Conservation (phyloP, 2,888 invertebrate genomes). For the Pediacus dermestoides region DNA sequence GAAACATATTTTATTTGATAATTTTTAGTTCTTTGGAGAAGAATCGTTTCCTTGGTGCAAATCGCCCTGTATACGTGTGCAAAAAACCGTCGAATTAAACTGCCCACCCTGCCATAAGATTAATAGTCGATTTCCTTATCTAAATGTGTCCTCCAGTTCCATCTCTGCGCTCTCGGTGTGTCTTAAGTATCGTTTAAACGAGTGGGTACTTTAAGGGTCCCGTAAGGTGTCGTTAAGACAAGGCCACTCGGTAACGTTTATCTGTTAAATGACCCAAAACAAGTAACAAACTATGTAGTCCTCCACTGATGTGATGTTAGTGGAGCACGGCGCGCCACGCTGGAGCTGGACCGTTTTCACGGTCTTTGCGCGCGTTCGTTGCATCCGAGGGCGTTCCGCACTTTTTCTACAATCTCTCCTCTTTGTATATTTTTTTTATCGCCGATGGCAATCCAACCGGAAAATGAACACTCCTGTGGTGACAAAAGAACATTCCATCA, state of each 20-base stretch:
- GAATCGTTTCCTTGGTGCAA: too few species aligned
- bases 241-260: constrained; percentile 49
- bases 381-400: too few species aligned
- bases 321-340: neutral
- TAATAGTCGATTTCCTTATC: neutral
- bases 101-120: too few species aligned
- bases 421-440: constrained; percentile 45
- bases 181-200: constrained; percentile 28
- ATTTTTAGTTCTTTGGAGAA: too few species aligned
- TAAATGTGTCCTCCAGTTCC: neutral
- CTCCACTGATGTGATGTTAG: too few species aligned
- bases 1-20: too few species aligned
- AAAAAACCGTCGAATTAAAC: too few species aligned
- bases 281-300: constrained; percentile 49
- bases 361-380: constrained; percentile 47
- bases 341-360: constrained; percentile 46
- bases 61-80: too few species aligned
- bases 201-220: constrained; percentile 28
- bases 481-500: constrained; percentile 53
- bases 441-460: constrained; percentile 50
- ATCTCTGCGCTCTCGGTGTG: constrained; percentile 11
- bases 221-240: constrained; percentile 49
- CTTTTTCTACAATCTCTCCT: constrained; percentile 1
- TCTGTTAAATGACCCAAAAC: constrained; percentile 51
- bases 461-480: constrained; percentile 54